A percentile compares a stretch with the other conserved stretches of the same genome.
These are phyloP conservation scores for Chrysina gloriosa DNA, from an alignment of 2,888 invertebrate species.

Conservation along the genomic window DNA sequence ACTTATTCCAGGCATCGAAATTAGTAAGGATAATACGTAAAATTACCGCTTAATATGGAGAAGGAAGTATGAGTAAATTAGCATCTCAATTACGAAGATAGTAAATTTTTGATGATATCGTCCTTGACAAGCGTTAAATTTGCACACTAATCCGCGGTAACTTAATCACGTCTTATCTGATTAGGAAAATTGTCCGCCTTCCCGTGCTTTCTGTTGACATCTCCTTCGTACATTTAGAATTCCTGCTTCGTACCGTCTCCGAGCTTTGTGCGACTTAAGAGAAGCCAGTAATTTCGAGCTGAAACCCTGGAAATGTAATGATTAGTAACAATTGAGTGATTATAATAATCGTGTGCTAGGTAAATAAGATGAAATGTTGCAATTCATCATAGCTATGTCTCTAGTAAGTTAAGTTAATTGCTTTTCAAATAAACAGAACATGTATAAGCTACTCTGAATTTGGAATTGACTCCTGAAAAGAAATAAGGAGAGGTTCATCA, in stretches of 20 bases:
- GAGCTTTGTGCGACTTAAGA: not conserved
- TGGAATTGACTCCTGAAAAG: too few relatives aligned
- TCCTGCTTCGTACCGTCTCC: not conserved
- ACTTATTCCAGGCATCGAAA: too few relatives aligned
- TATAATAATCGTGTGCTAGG: not conserved
- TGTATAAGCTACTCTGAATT: too few relatives aligned
- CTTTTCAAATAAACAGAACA: too few relatives aligned
- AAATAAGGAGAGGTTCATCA: too few relatives aligned
- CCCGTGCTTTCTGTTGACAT: conserved; percentile 27
- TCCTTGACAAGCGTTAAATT: conserved; percentile 60
- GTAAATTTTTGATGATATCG: conserved; percentile 44
- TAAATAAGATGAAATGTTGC: not conserved
- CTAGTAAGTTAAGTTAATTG: too few relatives aligned
- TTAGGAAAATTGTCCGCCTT: conserved; percentile 50
- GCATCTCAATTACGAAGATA: conserved; percentile 11
- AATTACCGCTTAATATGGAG: too few relatives aligned
- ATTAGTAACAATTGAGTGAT: not conserved
- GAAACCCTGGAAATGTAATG: not conserved
- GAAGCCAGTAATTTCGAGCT: not conserved
- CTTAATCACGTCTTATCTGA: conserved; percentile 60
- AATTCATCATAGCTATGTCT: too few relatives aligned
- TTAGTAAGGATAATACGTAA: too few relatives aligned
- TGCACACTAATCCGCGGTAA: conserved; percentile 57
- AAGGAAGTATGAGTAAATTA: conserved; percentile 4
- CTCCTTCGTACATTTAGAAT: conserved; percentile 14